Evolutionary conservation across 2,888 invertebrate species (phyloP).

Genomic region (Andricus curvator): DNA sequence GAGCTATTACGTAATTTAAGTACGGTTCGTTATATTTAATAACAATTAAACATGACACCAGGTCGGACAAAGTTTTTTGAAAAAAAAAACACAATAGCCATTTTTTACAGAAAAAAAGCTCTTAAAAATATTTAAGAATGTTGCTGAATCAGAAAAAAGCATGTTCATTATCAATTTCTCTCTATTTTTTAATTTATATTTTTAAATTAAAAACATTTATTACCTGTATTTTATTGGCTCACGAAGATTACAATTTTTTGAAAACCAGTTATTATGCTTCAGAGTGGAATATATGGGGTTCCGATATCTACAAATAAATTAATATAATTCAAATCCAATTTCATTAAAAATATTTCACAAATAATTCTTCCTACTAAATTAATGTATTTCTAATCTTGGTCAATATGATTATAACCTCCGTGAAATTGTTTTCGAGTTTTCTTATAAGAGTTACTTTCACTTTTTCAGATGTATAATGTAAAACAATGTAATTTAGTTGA

Average conservation of each 20-base stretch:
- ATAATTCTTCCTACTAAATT: neutral
- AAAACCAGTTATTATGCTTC: neutral
- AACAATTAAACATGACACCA: too few relatives aligned
- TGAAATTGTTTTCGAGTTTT: neutral
- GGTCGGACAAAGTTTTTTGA: too few relatives aligned
- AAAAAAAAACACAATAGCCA: too few relatives aligned
- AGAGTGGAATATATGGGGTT: neutral
- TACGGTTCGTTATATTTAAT: too few relatives aligned
- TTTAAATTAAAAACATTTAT: neutral
- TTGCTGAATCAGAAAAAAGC: too few relatives aligned
- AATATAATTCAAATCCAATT: neutral
- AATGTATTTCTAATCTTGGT: neutral
- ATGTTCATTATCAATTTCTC: too few relatives aligned
- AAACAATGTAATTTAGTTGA: neutral
- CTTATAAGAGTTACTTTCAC: neutral
- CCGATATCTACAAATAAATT: neutral
- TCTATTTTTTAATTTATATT: neutral
- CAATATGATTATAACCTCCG: neutral
- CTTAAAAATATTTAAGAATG: too few relatives aligned
- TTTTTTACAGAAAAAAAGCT: too few relatives aligned
- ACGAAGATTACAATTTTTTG: neutral
- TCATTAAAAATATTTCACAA: neutral
- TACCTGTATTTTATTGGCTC: neutral
- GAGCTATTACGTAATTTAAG: too few relatives aligned
- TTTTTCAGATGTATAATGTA: neutral